Base-by-base conservation (phyloP, 2,888 invertebrate genomes). In the Synergus itoensis region DNA sequence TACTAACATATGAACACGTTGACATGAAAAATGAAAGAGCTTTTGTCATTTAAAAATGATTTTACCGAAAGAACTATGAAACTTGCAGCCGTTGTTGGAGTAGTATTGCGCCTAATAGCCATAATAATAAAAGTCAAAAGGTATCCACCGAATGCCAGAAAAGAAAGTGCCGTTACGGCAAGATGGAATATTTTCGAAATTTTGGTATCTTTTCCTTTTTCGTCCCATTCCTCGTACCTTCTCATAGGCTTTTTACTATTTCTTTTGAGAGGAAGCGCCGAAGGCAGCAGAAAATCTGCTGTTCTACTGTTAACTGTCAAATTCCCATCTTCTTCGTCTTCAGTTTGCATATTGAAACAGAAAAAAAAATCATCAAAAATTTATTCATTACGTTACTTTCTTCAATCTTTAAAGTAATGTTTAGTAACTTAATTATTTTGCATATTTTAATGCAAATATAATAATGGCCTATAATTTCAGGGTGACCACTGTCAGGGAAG, bases 111-210 rank as follows among this genome's bases (percentile, higher is more conserved):
- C 88, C 95, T 95, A 77, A 97, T 94, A 0, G 96, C 96, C 87
- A 96, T 95, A 41, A 96, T 95, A 77, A 97, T 95, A 69, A 97
- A 92, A 86, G 96, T 96, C 1, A 97, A 90, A 28, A 97, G 92
- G 89, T 97, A 97, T 1, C 97, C 97, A 0, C 97, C 97, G 87
- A 97, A 97, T 0, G 97, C 97, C 9, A 97, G 92, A 92, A 97
- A 97, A 0, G 97, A 95, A 77, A 97, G 92, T 0, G 96, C 95
- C 0, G 97, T 97, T 12, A 97, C 94, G 0, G 97, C 95, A 84
- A 96, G 93, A 82, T 97, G 96, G 88, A 97, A 97, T 76, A 97
- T 94, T 67, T 95, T 95, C 84, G 95, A 95, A 75, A 97, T 93
- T 90, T 96, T 96, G 4, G 94, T 94, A 41, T 94, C 93, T 81